phyloP scores from a whole-genome alignment of 2,888 invertebrate species.

The Pantelozetes paolii region DNA sequence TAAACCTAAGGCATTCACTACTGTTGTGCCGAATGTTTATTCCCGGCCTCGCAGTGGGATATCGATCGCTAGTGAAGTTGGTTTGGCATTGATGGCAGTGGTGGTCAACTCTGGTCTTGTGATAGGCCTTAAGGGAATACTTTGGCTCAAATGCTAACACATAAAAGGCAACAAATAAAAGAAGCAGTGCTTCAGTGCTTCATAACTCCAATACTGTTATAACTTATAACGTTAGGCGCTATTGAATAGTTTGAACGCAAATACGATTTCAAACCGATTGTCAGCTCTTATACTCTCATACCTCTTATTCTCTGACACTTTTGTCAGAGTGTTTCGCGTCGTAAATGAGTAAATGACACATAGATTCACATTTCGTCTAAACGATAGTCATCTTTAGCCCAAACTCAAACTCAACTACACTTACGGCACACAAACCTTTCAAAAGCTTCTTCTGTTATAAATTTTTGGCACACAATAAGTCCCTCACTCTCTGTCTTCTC shows the following conservation, averaged over 20 bases:
- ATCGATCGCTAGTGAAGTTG: conserved; percentile 24
- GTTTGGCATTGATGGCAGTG: conserved; percentile 25
- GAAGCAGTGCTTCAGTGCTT: not conserved
- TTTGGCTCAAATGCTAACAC: not conserved
- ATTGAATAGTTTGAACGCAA: not conserved
- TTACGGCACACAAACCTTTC: not conserved
- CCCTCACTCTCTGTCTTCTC: not conserved
- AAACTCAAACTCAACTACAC: conserved; percentile 16
- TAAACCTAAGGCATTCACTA: not conserved
- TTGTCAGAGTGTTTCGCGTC: conserved; percentile 20
- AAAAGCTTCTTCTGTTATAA: not conserved
- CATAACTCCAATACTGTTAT: not conserved
- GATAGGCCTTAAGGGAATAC: conserved; percentile 21
- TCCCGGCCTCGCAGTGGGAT: not conserved
- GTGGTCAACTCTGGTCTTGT: conserved; percentile 12
- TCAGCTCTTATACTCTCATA: not conserved
- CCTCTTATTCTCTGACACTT: conserved; percentile 15
- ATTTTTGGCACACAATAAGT: conserved; percentile 6
- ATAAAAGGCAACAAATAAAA: conserved; percentile 10
- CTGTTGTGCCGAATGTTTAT: conserved; percentile 18
- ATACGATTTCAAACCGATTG: not conserved
- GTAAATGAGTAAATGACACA: conserved; percentile 29
- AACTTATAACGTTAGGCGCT: conserved; percentile 4
- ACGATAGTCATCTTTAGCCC: conserved; percentile 16
- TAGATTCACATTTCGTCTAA: conserved; percentile 1